A percentile compares a stretch with the other conserved stretches of the same genome.
phyloP scores from a whole-genome alignment of 2,113 vertebrate species.

The Phrynosoma blainvillii region DNA sequence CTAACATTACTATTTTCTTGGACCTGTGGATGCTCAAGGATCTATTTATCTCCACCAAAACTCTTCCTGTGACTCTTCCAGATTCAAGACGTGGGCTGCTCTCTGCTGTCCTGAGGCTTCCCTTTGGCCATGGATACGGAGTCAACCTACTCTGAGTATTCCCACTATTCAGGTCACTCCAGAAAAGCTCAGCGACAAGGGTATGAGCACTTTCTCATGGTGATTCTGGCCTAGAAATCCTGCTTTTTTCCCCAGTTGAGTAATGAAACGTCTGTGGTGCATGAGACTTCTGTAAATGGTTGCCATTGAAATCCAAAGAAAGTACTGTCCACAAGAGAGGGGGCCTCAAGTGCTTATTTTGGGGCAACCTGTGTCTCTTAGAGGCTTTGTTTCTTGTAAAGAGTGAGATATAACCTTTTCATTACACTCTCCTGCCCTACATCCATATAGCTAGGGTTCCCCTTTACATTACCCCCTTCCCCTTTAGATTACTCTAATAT shows the following conservation, averaged over 20 bases:
- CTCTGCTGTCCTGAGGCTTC: constrained; percentile 32
- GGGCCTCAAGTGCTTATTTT: neutral
- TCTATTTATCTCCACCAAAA: constrained; percentile 42
- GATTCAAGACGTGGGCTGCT: constrained; percentile 34
- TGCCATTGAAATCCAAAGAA: no score
- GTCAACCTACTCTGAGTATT: constrained; percentile 95
- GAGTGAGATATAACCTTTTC: neutral
- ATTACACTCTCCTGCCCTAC: no score
- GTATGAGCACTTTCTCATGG: constrained; percentile 74
- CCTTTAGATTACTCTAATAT: no score
- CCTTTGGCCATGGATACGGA: constrained; percentile 92
- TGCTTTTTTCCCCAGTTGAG: neutral
- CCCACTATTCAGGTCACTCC: constrained; percentile 94
- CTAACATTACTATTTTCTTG: constrained; percentile 26
- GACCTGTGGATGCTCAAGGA: constrained; percentile 52
- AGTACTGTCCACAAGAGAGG: neutral
- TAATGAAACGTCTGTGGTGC: neutral
- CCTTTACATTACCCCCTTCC: neutral
- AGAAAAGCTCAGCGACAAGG: constrained; percentile 93
- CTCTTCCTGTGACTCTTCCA: constrained; percentile 55
- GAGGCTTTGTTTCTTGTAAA: neutral
- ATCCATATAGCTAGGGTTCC: neutral
- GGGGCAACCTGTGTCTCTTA: neutral
- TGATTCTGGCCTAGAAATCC: neutral
- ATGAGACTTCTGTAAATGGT: no score